Evolutionary conservation across 2,797 vertebrate species (phyloP), one percentile per base, ranked within the genome.

Genomic region (Helicolenus hilgendorfi): DNA sequence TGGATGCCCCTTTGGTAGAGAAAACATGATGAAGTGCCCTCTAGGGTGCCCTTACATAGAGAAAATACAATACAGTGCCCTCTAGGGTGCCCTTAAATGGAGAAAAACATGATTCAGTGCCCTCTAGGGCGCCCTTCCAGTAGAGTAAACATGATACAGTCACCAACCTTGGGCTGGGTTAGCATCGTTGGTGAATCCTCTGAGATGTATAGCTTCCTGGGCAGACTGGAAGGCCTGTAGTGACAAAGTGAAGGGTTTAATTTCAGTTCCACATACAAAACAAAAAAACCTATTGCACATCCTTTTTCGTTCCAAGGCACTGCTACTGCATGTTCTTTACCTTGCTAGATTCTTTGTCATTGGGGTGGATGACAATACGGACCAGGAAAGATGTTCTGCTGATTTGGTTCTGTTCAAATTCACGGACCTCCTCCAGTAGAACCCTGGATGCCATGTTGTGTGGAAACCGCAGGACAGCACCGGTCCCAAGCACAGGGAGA

Each of bases 401-500:
- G 13, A 3, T 4, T 64, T 55, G 72, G 7, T 31, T 76, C 56
- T 79, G 56, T 65, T 95, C 88, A 80, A 93, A 94, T 1, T 0
- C 0, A 7, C 18, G 22, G 20, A 96, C 26, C 69, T 95, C 95
- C 77, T 96, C 89, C 64, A 96, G 65, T 1, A 97, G 13, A 60
- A 89, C 76, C 62, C 1, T 89, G 13, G 89, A 69, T 1, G 75
- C 93, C 27, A 85, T 0, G 1, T 10, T 68, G 56, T 88, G 86
- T 35, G 96, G 96, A 45, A 96, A 96, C 14, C 24, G 6, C 2
- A 97, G 77, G 14, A 56, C 56, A 1, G 8, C n/a, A 0, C 96
- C 96, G 0, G 94, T 83, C 8, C 96, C 97, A 3, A 97, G 78
- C 24, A 92, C 74, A 1, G 97, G 96, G 63, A 97, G 33, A 9